These are phyloP conservation scores for Crotalus viridis DNA, from an alignment of 2,113 vertebrate species.

Conservation along the genomic window DNA sequence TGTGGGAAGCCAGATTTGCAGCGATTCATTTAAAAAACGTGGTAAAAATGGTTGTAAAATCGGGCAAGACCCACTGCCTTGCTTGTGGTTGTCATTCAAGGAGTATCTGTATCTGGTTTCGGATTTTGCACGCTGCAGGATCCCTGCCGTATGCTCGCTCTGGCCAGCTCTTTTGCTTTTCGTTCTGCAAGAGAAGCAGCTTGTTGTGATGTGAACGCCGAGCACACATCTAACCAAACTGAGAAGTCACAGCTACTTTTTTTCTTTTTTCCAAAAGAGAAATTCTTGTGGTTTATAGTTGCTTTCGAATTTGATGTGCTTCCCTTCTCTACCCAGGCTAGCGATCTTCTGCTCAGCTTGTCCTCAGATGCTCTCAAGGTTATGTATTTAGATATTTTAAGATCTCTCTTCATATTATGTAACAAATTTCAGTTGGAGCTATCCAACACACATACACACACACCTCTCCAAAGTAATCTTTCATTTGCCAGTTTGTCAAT, in stretches of 20 bases:
- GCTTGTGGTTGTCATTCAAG: no score
- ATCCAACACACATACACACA: not conserved
- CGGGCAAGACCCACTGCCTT: no score
- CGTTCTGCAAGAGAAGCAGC: not conserved
- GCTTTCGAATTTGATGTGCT: not conserved
- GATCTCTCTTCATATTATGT: not conserved
- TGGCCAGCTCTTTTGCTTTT: not conserved
- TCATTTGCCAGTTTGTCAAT: not conserved
- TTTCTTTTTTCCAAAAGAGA: not conserved
- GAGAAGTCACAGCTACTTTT: not conserved
- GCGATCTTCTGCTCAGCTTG: not conserved
- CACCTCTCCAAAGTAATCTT: not conserved
- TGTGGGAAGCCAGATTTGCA: no score
- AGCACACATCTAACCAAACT: not conserved
- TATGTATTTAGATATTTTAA: not conserved
- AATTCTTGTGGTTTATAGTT: not conserved
- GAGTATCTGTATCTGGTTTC: no score
- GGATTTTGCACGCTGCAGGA: no score
- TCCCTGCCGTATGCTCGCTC: no score
- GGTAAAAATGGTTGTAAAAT: no score
- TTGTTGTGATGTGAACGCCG: not conserved
- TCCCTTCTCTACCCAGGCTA: not conserved
- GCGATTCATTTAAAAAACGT: no score
- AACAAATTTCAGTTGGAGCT: not conserved
- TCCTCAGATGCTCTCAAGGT: not conserved